Conservation (phyloP, 2,113 vertebrate species). For the Phaethon lepturus region DNA sequence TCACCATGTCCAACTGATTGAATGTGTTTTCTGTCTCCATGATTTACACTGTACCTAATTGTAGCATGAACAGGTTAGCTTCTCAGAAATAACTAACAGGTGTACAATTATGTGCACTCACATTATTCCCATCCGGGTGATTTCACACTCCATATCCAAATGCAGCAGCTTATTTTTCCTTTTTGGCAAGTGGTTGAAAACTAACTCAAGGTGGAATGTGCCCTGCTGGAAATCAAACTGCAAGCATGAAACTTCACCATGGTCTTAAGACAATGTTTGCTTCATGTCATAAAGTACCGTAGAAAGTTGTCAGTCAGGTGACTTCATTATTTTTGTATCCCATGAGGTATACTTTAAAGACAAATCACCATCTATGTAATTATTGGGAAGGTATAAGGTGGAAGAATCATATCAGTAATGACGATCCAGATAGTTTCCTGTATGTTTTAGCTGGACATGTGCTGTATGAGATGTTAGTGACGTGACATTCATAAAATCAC, state of each 20-base stretch:
- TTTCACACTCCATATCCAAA: constrained; percentile 55
- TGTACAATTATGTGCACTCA: constrained; percentile 52
- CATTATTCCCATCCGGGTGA: constrained; percentile 21
- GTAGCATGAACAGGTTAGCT: constrained; percentile 24
- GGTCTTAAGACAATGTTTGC: neutral
- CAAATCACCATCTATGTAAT: neutral
- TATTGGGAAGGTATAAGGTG: neutral
- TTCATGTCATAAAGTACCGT: neutral
- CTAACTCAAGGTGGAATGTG: neutral
- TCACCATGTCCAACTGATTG: constrained; percentile 45
- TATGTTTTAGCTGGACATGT: neutral
- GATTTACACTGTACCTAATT: constrained; percentile 62
- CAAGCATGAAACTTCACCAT: neutral
- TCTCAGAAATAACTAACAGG: constrained; percentile 57
- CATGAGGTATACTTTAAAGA: neutral
- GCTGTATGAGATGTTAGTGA: neutral
- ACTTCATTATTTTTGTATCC: neutral
- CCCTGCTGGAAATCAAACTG: constrained; percentile 21
- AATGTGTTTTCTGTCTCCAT: constrained; percentile 43
- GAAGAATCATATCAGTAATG: neutral
- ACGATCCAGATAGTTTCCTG: neutral
- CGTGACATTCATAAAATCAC: neutral
- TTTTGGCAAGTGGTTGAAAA: constrained; percentile 35
- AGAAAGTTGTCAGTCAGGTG: neutral
- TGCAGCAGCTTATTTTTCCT: constrained; percentile 32